Evolutionary conservation across 2,888 invertebrate genomes (phyloP).

Genomic region (Taphrorychus bicolor): DNA sequence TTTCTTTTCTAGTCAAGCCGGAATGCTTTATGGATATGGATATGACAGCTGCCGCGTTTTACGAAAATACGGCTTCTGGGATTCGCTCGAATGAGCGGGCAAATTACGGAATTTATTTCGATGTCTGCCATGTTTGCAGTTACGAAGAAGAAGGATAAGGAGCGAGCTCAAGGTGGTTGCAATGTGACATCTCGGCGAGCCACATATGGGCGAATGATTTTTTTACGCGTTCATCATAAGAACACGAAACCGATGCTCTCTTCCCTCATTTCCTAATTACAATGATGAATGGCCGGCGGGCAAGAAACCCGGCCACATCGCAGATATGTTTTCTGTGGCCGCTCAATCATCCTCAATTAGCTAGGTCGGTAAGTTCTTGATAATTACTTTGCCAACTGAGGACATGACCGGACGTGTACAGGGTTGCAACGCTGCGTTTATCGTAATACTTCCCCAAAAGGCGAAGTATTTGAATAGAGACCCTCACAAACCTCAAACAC

Average conservation of each 20-base stretch:
- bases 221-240: no score
- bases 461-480: no score
- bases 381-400: conserved; percentile 56
- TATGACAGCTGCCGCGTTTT: conserved; percentile 26
- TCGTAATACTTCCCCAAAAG: no score
- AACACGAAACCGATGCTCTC: no score
- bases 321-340: conserved; percentile 42
- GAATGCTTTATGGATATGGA: conserved; percentile 34
- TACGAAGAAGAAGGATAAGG: neutral
- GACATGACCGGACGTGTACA: conserved; percentile 34
- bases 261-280: conserved; percentile 27
- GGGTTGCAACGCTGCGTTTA: conserved; percentile 9
- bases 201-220: no score
- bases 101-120: neutral
- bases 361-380: conserved; percentile 52
- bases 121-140: neutral
- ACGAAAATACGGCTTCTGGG: conserved; percentile 9
- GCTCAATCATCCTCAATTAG: conserved; percentile 61
- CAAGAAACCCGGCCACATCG: conserved; percentile 37
- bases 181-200: no score
- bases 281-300: conserved; percentile 34
- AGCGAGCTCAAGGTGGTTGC: neutral
- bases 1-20: conserved; percentile 26
- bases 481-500: no score
- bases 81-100: neutral